A percentile compares a stretch with the other conserved stretches of the same genome.
Evolutionary conservation across 2,113 vertebrate species (phyloP).

Genomic region (Platanista minor): DNA sequence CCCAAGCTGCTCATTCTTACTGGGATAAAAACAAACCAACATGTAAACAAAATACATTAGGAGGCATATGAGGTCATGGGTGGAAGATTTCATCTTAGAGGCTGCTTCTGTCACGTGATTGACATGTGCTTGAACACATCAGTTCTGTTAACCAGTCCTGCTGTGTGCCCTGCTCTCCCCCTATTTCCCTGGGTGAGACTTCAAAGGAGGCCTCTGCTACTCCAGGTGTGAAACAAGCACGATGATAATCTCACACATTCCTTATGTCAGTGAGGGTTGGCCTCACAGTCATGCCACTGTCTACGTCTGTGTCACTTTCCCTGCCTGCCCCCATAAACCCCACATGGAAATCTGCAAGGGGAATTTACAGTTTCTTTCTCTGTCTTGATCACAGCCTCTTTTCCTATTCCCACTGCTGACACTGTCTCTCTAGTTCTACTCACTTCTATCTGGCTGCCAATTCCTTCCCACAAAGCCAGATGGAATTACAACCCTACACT

Average conservation of each 20-base stretch:
- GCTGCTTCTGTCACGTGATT: neutral
- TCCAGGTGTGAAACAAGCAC: slow-evolving; percentile 15
- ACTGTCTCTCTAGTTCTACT: slow-evolving; percentile 32
- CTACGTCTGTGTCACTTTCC: neutral
- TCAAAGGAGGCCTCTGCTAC: neutral
- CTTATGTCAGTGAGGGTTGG: neutral
- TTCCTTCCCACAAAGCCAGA: slow-evolving; percentile 41
- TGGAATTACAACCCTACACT: slow-evolving; percentile 19
- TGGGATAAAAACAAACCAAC: neutral
- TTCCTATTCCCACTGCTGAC: neutral
- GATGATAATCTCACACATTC: neutral
- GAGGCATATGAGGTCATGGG: neutral
- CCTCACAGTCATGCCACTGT: neutral
- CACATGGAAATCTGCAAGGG: neutral
- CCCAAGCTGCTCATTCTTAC: neutral
- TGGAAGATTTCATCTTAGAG: neutral
- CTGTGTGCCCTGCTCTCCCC: neutral
- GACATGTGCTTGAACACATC: neutral
- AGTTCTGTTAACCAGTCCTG: neutral
- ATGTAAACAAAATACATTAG: neutral
- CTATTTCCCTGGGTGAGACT: neutral
- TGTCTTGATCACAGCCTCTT: neutral
- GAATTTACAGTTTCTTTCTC: neutral
- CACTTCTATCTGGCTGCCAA: slow-evolving; percentile 39
- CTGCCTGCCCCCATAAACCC: neutral